Base-by-base conservation (phyloP, 1,140 invertebrate genomes). In the Temnothorax nylanderi region DNA sequence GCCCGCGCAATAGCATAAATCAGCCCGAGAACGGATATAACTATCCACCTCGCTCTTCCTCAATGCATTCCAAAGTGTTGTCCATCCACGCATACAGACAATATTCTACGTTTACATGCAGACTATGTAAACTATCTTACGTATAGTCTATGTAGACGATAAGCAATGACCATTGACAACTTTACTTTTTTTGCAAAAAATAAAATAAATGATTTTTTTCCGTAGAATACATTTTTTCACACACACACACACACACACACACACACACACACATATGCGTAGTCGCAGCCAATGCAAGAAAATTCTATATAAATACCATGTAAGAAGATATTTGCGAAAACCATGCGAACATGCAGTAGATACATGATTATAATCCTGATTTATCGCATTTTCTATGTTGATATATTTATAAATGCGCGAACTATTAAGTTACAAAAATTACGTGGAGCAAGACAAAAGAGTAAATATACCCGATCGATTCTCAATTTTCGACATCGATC, bases 1-100 rank as follows among this genome's bases (percentile, higher is more conserved):
- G 90, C 82, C 88, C 91, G 81, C 67, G 88, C 81, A 88, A 89
- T 72, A 87, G 86, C 85, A 93, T 93, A 93, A 93, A 93, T 93
- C 92, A 91, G 75, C 87, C 56, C 54, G 76, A 69, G 82, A 85
- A 71, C 80, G 85, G 85, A 90, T 87, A 92, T 87, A 92, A 92
- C 80, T 87, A 76, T 88, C 87, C 71, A 64, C 49, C 58, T 60
- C 34, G 82, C 64, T 90, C 72, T 87, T 82, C 64, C 71, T 86
- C 84, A 54, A 41, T 62, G 51, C 47, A 81, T 86, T 26, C 56
- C 88, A 54, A 64, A 49, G 18, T 51, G 16, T 34, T 49, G 44
- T 11, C 60, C 7, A n/a, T 78, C 13, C 77, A 54, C 47, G 49
- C 49, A 65, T 41, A 13, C 47, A 3, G 34, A 80, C 32, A 56